phyloP scores from a whole-genome alignment of 2,797 vertebrate genomes.

The Podargus strigoides region DNA sequence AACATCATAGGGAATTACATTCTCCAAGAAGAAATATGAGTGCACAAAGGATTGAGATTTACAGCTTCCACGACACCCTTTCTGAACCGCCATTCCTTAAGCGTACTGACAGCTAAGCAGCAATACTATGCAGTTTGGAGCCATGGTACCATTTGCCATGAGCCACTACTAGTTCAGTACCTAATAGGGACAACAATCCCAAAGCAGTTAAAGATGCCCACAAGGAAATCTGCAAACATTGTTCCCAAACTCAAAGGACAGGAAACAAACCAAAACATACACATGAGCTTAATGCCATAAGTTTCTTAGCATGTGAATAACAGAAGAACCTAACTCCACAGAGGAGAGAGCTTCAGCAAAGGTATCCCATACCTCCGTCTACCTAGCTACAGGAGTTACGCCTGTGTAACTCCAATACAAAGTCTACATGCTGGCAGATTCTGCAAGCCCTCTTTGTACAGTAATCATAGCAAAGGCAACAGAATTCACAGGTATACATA shows the following conservation, averaged over 20 bases:
- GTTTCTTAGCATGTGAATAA: not conserved
- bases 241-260: not conserved
- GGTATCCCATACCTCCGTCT: not conserved
- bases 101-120: not conserved
- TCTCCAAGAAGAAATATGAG: not conserved
- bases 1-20: not conserved
- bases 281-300: fast-evolving
- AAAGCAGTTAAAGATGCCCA: not conserved
- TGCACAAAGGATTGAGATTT: not conserved
- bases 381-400: not conserved
- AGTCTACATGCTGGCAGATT: not conserved
- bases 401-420: not conserved
- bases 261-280: not conserved
- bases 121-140: fast-evolving
- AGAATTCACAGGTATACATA: not conserved
- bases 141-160: not conserved
- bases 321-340: not conserved
- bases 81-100: not conserved
- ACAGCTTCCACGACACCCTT: not conserved
- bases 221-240: not conserved
- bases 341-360: not conserved
- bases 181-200: not conserved
- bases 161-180: not conserved
- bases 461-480: not conserved
- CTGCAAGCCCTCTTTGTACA: not conserved